These are phyloP conservation scores for Heliconius himera DNA, from an alignment of 1,140 invertebrate species.

Conservation along the genomic window DNA sequence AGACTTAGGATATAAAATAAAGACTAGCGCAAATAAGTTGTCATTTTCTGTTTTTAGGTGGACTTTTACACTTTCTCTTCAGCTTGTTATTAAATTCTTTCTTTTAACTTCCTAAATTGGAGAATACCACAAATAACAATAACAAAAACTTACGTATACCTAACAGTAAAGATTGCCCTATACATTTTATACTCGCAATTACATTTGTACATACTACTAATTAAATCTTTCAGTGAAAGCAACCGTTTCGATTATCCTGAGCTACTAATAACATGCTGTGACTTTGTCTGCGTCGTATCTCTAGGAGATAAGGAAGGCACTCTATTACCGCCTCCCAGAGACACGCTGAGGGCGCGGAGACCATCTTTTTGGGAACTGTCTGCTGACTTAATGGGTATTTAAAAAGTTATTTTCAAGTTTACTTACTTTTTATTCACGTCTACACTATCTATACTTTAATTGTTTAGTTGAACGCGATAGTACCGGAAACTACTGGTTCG, in stretches of 20 bases:
- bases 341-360: conserved; percentile 49
- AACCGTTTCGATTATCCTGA: conserved; percentile 17
- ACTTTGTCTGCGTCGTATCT: conserved; percentile 46
- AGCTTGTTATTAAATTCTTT: too few species aligned
- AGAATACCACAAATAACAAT: too few species aligned
- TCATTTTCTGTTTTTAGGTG: too few species aligned
- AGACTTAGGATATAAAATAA: too few species aligned
- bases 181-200: neutral
- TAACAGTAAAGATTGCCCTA: neutral
- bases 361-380: conserved; percentile 58
- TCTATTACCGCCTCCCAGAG: conserved; percentile 45
- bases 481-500: too few species aligned
- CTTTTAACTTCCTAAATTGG: too few species aligned
- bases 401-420: neutral
- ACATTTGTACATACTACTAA: too few species aligned
- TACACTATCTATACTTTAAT: too few species aligned
- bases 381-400: conserved; percentile 19
- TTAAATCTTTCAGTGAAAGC: conserved; percentile 6
- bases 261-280: conserved; percentile 56
- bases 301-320: conserved; percentile 8
- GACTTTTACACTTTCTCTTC: too few species aligned
- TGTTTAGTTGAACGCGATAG: too few species aligned
- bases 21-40: too few species aligned
- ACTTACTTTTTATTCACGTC: too few species aligned
- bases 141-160: neutral